Base-by-base conservation (phyloP, 2,113 vertebrate species). In the Hippocampus mohnikei region DNA sequence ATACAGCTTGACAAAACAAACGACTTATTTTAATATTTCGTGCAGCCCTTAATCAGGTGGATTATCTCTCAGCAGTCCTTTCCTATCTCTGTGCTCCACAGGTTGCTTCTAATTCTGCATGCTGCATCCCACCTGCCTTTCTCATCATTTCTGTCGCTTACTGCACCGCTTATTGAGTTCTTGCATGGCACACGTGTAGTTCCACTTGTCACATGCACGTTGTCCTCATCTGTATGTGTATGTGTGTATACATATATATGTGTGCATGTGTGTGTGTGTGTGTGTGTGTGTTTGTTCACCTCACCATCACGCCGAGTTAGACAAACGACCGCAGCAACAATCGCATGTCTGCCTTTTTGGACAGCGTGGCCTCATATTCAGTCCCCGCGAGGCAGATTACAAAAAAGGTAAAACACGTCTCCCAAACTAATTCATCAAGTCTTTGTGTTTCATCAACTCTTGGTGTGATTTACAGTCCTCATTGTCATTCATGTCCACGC, bases 311-410 rank as follows among this genome's bases (percentile, higher is more conserved):
- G 71, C 85, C 85, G 78, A 88, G 80, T 76, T 92, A 97, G 95
- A 92, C 93, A 88, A 89, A 75, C 72, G 94, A 96, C 84, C 87
- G 90, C 84, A 89, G 76, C 81, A 76, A 90, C 91, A 94, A 94
- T 91, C 94, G 95, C 88, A 94, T 95, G 90, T 96, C 95, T 78
- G 93, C 94, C 81, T 94, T 91, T 92, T 86, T 96, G 76, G 94
- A 95, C 92, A 91, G 88, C 79, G 74, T 92, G 88, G 88, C 92
- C 90, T 60, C 88, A 87, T 90, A 89, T 81, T 85, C 90, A 42
- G 86, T 91, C 85, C 93, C 92, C 74, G 84, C 85, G 60, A 93
- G 95, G 89, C 93, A 91, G 79, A 90, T 94, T 82, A 84, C 91
- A 72, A 94, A 91, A 82, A 97, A 97, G 95, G 95, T 97, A 97